Base-by-base conservation (phyloP, 64 coral and sea anemone species). In the Montipora foliosa region DNA sequence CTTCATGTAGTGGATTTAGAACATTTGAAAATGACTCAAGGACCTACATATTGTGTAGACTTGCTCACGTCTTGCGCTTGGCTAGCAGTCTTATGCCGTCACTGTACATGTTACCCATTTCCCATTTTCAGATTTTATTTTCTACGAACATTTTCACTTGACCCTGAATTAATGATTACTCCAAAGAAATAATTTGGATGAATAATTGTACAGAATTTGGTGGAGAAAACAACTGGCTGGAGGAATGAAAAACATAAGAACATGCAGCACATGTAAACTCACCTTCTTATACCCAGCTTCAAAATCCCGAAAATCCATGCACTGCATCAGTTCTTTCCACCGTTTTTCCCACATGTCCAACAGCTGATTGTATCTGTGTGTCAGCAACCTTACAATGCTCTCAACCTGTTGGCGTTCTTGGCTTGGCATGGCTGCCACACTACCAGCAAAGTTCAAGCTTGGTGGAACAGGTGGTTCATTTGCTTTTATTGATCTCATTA, bases 281-380 rank as follows among this genome's bases (percentile, higher is more conserved):
- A 98, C 96, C 96, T 95, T 94, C 45, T 95, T 57, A 85, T 95
- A 98, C 49, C 93, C 96, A 78, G 84, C 81, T 74, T 98, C 96
- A 87, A 98, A 98, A 55, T 98, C 93, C 44, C 76, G 88, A 49
- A 98, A 70, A 70, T 98, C 90, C 69, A 93, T 81, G n/a, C 83
- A 94, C 93, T 98, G 96, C 37, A 94, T 89, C 64, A 95, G 71
- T 53, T 98, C 96, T 45, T 95, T 89, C 81, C 80, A 92, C 75
- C 89, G 92, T 22, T 94, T 99, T 7, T 99, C 82, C 92, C 82
- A 96, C 73, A 80, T 92, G 37, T 88, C 89, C 73, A 95, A 47
- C 46, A 96, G 16, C 59, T 98, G 91, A 44, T 77, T 91, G 77
- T 91, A 87, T 12, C 93, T 91, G 16, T 62, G 77, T 24, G 88